A percentile compares a stretch with the other conserved stretches of the same genome.
Conservation (phyloP, 2,113 vertebrate species). For the Nothoprocta perdicaria region DNA sequence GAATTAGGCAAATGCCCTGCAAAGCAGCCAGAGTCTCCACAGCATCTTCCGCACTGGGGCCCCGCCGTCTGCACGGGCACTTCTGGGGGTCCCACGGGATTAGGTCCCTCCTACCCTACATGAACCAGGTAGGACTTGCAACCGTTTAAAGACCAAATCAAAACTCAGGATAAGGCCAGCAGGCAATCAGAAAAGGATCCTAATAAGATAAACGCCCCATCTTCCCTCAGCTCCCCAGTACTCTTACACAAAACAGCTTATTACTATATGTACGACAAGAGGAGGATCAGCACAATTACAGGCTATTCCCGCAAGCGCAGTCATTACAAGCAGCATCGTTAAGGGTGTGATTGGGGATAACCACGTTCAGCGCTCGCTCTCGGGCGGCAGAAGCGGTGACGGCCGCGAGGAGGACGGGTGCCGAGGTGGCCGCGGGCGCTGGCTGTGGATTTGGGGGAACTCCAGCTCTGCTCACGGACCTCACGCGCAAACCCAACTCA, state of each 20-base stretch:
- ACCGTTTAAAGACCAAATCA: neutral
- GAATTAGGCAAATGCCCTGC: constrained; percentile 60
- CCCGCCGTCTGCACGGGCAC: neutral
- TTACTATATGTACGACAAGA: constrained; percentile 66
- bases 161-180: neutral
- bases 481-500: neutral
- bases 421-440: fast-evolving
- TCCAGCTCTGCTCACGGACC: neutral
- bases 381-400: neutral
- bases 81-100: neutral
- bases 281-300: constrained; percentile 73
- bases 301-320: constrained; percentile 63
- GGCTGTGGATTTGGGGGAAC: neutral
- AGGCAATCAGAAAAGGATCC: neutral
- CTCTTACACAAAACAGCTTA: constrained; percentile 54
- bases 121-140: neutral
- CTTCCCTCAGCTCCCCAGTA: constrained; percentile 18
- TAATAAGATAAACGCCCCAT: constrained; percentile 55
- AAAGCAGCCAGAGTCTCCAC: neutral
- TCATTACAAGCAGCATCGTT: constrained; percentile 69
- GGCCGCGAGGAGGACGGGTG: neutral
- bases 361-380: constrained; percentile 65
- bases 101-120: neutral
- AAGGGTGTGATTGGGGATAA: constrained; percentile 71
- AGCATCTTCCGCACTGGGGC: neutral